Conservation (phyloP, 2,888 invertebrate genomes). For the Dasypolia templi region DNA sequence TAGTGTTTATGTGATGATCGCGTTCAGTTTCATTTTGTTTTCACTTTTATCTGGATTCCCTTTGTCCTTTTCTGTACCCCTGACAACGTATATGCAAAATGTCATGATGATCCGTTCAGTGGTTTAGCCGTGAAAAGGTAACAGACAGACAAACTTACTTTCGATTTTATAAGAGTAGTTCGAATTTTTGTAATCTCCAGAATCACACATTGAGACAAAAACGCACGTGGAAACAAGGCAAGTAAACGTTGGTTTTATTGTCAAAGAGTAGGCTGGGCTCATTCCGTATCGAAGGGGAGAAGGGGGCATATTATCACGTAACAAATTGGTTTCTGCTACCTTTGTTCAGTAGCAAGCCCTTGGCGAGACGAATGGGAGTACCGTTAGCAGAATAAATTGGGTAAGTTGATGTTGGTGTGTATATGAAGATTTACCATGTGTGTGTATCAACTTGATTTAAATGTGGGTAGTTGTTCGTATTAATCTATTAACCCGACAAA, state of each 20-base stretch:
- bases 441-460: not conserved
- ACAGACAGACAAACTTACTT: no score
- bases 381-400: slow-evolving; percentile 71
- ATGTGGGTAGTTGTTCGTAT: not conserved
- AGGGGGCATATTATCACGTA: slow-evolving; percentile 89
- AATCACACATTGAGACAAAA: not conserved
- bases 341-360: slow-evolving; percentile 86
- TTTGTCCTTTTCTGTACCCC: no score
- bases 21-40: no score
- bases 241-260: slow-evolving; percentile 48
- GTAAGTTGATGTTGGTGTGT: slow-evolving; percentile 6
- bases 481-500: not conserved
- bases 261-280: slow-evolving; percentile 66
- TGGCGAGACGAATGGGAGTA: slow-evolving; percentile 80
- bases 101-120: no score
- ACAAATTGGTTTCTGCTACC: slow-evolving; percentile 90
- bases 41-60: no score
- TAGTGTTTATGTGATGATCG: no score
- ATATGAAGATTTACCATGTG: not conserved
- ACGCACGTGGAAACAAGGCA: slow-evolving; percentile 23
- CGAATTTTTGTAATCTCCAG: no score
- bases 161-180: no score
- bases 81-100: no score
- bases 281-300: slow-evolving; percentile 73
- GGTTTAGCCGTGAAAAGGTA: no score